Base-by-base conservation (phyloP, 1,140 invertebrate species). In the Ladona fulva region DNA sequence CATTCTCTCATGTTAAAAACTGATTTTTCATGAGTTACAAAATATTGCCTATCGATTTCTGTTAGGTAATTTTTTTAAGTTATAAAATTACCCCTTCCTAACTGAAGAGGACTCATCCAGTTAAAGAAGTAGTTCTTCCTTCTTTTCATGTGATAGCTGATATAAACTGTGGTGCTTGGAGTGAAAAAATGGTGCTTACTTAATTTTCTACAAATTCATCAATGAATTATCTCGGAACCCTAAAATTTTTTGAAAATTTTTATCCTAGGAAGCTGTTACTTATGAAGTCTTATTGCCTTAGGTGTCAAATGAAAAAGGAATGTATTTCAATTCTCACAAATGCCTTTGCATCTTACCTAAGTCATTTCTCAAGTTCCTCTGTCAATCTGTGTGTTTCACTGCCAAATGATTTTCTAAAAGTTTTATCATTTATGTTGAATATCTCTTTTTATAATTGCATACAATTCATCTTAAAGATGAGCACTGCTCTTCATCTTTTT, bases 91-190 rank as follows among this genome's bases (percentile, higher is more conserved):
- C 29, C 29, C 29, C 29, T 37, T 66, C n/a, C n/a, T 22, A 66
- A 22, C n/a, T 66, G 14, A 66, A 66, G 52, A 66, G 52, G n/a
- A 66, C 52, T 66, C n/a, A 66, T 19, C 52, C 52, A 66, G 52
- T 66, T 66, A 66, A 66, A 16, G 52, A 66, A 66, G 52, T 66
- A 66, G 52, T 66, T 19, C 52, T 66, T 66, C 52, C 52, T 66
- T 66, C 52, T 66, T 66, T 66, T 66, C 52, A 66, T 66, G 52
- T 66, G 52, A 66, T 66, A 66, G 52, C 52, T 66, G 52, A 66
- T 66, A 66, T 19, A 66, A 19, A 66, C 52, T 66, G 52, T 66
- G 52, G 52, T 66, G 52, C 52, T 66, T 66, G 52, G 52, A 66
- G 52, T 66, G 52, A 66, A 66, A 37, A 66, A 66, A 66, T 66